Evolutionary conservation across 2,888 invertebrate species (phyloP).

Genomic region (Limenitis camilla): DNA sequence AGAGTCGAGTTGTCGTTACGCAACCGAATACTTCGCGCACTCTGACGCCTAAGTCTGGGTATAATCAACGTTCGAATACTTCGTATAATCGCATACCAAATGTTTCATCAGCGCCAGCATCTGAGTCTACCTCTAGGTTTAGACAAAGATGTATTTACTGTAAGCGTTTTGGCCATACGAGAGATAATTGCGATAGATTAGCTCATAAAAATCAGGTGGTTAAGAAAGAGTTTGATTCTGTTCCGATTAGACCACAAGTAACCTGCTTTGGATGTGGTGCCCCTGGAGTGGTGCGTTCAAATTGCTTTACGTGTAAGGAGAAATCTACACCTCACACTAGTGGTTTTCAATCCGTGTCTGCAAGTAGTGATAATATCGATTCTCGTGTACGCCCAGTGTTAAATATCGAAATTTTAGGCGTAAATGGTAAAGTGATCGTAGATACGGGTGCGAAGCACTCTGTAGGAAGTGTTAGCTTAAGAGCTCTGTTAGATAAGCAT

Average conservation of each 20-base stretch:
- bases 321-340: neutral
- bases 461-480: constrained; percentile 12
- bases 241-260: neutral
- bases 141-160: neutral
- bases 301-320: neutral
- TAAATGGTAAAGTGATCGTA: constrained; percentile 3
- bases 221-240: neutral
- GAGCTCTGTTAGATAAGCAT: constrained; percentile 2
- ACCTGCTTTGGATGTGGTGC: neutral
- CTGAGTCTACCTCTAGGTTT: neutral
- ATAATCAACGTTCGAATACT: neutral
- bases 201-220: neutral
- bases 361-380: neutral
- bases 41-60: neutral
- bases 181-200: neutral
- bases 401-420: neutral
- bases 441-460: constrained; percentile 14
- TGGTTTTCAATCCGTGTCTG: neutral
- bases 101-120: neutral
- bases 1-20: neutral
- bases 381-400: neutral
- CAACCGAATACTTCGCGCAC: neutral
- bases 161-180: constrained; percentile 3
- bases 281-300: neutral
- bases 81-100: neutral